Base-by-base conservation (phyloP, 2,797 vertebrate species). In the Furcifer pardalis region DNA sequence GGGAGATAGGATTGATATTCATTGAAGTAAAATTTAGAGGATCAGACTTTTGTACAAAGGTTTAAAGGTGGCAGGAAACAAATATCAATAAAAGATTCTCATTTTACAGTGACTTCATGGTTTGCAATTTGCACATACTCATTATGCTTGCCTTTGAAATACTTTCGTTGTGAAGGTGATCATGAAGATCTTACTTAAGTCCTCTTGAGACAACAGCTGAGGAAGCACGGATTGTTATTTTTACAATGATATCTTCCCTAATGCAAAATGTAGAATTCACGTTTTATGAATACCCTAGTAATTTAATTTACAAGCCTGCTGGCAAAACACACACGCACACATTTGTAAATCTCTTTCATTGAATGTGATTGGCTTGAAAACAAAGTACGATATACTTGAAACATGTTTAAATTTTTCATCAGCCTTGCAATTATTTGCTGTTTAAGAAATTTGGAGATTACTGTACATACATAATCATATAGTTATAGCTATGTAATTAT, bases 41-140 rank as follows among this genome's bases (percentile, higher is more conserved):
- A 92, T 77, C 92, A 90, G 94, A 92, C 90, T 95, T 95, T 91
- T 94, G 89, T 95, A 90, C 93, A 86, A 90, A 91, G 90, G 87
- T 92, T 95, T 86, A 85, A 91, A 88, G 81, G 42, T 93, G 91
- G 84, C 90, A 91, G 94, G 94, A 95, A 95, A 94, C 93, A 96
- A 87, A 87, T 83, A 87, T 77, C 89, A 95, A 96, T 96, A 95
- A 96, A 95, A 96, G 91, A 93, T 95, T 92, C 91, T 95, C 92
- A 95, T 96, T 96, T 95, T 89, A 94, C 89, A 94, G 90, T 92
- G 92, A 93, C 93, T 94, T 95, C 91, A 27, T 95, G 95, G 88
- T 95, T 91, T 93, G 94, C 88, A 92, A 89, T 90, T 92, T 82
- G 72, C 82, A 85, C 81, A 72, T 76, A 46, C 89, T 88, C 74